Conservation (phyloP, 2,888 invertebrate genomes). For the Julus scandinavius region DNA sequence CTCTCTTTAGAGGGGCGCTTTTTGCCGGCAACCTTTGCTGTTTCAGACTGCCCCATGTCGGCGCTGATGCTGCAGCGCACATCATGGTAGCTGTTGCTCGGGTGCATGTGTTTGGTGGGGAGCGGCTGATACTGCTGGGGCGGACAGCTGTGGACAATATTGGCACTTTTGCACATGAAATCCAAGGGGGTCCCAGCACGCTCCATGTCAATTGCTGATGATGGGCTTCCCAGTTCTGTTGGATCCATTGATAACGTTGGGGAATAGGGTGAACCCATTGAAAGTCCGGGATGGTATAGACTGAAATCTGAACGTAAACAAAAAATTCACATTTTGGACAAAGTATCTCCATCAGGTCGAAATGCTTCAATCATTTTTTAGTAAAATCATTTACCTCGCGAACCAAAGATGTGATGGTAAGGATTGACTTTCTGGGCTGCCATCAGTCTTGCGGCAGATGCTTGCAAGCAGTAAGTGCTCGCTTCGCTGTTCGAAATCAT, state of each 20-base stretch:
- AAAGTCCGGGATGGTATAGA: conserved; percentile 40
- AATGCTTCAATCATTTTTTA: not conserved
- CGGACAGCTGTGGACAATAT: conserved; percentile 44
- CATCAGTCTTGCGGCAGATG: conserved; percentile 53
- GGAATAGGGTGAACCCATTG: conserved; percentile 51
- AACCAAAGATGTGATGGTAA: conserved; percentile 49
- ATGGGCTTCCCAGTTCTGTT: conserved; percentile 47
- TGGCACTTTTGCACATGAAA: conserved; percentile 52
- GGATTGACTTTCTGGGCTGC: conserved; percentile 53
- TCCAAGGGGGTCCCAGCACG: conserved; percentile 53
- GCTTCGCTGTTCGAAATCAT: conserved; percentile 52
- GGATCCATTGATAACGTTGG: conserved; percentile 52
- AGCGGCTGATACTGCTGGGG: conserved; percentile 17
- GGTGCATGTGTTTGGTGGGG: conserved; percentile 19
- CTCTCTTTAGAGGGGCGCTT: conserved; percentile 32
- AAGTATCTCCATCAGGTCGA: not conserved
- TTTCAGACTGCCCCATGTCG: not conserved
- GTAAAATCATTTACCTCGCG: conserved; percentile 47
- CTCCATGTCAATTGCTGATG: conserved; percentile 52
- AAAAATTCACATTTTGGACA: not conserved
- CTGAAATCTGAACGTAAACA: conserved; percentile 3
- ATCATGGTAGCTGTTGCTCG: conserved; percentile 33
- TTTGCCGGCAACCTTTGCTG: not conserved
- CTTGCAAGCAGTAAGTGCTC: conserved; percentile 52
- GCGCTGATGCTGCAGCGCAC: conserved; percentile 24